phyloP scores from a whole-genome alignment of 2,797 vertebrate species.

The Urosaurus nigricauda region DNA sequence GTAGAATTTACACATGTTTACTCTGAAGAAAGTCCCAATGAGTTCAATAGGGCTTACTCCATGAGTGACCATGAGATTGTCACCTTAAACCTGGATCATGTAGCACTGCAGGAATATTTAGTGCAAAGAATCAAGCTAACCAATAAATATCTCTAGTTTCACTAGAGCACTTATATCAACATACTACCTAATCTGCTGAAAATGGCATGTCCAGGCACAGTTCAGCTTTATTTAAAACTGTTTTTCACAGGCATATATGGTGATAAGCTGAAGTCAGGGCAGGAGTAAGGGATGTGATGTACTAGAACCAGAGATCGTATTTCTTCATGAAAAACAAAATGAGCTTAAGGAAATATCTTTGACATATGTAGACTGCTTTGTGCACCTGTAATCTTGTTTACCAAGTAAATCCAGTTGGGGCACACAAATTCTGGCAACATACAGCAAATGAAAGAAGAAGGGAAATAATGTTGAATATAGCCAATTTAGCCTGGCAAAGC shows the following conservation, averaged over 20 bases:
- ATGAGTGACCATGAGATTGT: not conserved
- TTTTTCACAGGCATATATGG: not conserved
- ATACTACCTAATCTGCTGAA: slow-evolving; percentile 26
- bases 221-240: slow-evolving; percentile 24
- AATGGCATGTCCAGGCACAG: not conserved
- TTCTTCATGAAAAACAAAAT: not conserved
- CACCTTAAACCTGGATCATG: not conserved
- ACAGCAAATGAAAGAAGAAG: slow-evolving; percentile 17
- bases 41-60: not conserved
- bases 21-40: not conserved
- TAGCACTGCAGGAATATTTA: not conserved
- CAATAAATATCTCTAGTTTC: not conserved
- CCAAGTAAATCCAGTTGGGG: slow-evolving; percentile 10
- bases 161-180: not conserved
- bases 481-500: slow-evolving; percentile 7
- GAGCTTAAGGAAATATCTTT: slow-evolving; percentile 29
- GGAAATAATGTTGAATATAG: not conserved
- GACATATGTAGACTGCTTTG: not conserved
- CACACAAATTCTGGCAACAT: slow-evolving; percentile 3
- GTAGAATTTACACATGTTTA: not conserved
- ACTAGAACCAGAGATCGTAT: not conserved
- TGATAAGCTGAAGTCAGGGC: slow-evolving; percentile 1
- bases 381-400: slow-evolving; percentile 14
- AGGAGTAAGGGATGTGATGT: not conserved
- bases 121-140: slow-evolving; percentile 34